Conservation (phyloP, 2,797 vertebrate genomes). For the Smutsia temminckii region DNA sequence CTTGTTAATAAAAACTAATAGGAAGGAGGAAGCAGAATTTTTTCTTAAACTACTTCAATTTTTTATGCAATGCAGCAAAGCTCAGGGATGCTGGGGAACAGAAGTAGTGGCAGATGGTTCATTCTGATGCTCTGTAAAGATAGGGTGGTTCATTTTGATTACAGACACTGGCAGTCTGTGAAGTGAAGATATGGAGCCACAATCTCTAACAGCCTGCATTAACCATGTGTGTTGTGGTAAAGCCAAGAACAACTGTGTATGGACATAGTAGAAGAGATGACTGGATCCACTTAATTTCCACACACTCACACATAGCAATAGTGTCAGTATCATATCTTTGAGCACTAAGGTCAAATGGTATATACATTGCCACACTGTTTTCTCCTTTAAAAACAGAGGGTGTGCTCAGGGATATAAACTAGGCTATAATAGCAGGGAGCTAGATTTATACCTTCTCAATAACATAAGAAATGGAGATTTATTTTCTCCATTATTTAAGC, state of each 20-base stretch:
- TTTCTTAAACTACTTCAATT: constrained; percentile 5
- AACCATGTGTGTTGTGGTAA: constrained; percentile 54
- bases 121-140: constrained; percentile 58
- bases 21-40: constrained; percentile 30
- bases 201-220: constrained; percentile 37
- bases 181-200: constrained; percentile 62
- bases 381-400: constrained; percentile 46
- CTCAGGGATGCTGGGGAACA: constrained; percentile 34
- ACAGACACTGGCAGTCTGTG: constrained; percentile 62
- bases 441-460: constrained; percentile 12
- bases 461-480: constrained; percentile 6
- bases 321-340: constrained; percentile 43
- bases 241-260: constrained; percentile 60
- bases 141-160: constrained; percentile 67
- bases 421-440: not conserved
- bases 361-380: not conserved
- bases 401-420: constrained; percentile 44
- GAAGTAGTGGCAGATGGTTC: constrained; percentile 69
- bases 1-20: constrained; percentile 25
- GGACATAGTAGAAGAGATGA: constrained; percentile 22
- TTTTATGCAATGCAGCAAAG: constrained; percentile 51
- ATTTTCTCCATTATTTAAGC: constrained; percentile 45
- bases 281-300: constrained; percentile 42
- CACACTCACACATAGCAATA: not conserved
- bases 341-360: constrained; percentile 34